Base-by-base conservation (phyloP, 2,797 vertebrate genomes). In the Ptychobarbus kaznakovi region DNA sequence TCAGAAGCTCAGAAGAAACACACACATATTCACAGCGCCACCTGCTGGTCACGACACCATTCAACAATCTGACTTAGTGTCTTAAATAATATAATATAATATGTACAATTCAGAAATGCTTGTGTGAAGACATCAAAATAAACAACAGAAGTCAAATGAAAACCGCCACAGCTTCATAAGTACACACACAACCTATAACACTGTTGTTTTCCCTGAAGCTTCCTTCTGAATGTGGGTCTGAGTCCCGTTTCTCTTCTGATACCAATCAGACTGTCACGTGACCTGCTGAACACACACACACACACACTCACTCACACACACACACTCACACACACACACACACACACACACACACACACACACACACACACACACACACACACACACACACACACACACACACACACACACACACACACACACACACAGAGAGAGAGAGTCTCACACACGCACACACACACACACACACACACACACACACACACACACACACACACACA, bases 11-110 rank as follows among this genome's bases (percentile, higher is more conserved):
- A 56, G 46, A 68, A 46, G 49, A 42, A 35, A 65, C 44, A 65
- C 38, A 35, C 32, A 7, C 4, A 11, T 25, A 32, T 22, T 65
- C 46, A 76, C 8, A 51, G 80, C 80, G 68, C 38, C 80, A 56
- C 9, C 80, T 20, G 49, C 35, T 81, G 80, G 20, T 13, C 66
- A 58, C 0, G 3, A 28, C 49, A 20, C 32, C 49, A 22, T 15
- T 22, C 25, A 35, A 0, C 1, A 20, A 16, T 7, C 20, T 11
- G 11, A 6, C 0, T 44, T n/a, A 0, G 5, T 12, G 11, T 28
- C n/a, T 22, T 22, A 70, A 11, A 22, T 32, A 8, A 13, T 42
- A n/a, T 13, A n/a, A n/a, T 28, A 35, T 20, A 68, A 20, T 12
- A 53, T 20, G 4, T 3, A 46, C 0, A 51, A 51, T 32, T 49